These are phyloP conservation scores for Chloroceryle amazona DNA, from an alignment of 2,797 vertebrate species.

Conservation along the genomic window DNA sequence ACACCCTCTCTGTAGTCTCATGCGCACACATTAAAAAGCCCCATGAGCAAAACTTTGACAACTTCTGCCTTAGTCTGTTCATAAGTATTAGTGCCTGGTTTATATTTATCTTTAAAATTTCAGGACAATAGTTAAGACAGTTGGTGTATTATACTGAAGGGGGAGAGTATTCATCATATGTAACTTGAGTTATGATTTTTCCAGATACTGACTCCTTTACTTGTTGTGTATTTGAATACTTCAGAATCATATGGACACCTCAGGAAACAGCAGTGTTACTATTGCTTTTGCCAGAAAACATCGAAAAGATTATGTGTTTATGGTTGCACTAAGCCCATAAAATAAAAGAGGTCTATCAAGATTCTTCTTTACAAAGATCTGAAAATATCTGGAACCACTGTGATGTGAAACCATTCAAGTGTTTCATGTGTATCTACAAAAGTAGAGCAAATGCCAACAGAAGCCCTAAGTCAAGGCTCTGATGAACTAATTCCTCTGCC, in stretches of 20 bases:
- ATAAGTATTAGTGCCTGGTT: not conserved
- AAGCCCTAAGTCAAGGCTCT: not conserved
- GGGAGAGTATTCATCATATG: not conserved
- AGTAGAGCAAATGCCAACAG: conserved; percentile 22
- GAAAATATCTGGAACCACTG: conserved; percentile 21
- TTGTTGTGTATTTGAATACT: not conserved
- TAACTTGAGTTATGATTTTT: not conserved
- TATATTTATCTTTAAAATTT: not conserved
- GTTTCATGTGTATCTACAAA: not conserved
- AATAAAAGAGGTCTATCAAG: not conserved
- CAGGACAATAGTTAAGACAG: not conserved
- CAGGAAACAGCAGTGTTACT: not conserved
- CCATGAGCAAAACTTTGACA: not conserved
- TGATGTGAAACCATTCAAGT: not conserved
- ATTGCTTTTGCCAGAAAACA: not conserved
- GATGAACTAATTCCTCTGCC: conserved; percentile 1
- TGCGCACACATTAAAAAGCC: accelerated
- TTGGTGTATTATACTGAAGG: not conserved
- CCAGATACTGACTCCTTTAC: not conserved
- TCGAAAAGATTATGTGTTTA: not conserved
- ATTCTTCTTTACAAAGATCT: not conserved
- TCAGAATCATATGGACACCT: not conserved
- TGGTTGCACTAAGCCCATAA: not conserved
- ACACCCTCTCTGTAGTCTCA: not conserved
- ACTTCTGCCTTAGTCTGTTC: not conserved